Base-by-base conservation (phyloP, 2,113 vertebrate species). In the Zosterops japonicus region DNA sequence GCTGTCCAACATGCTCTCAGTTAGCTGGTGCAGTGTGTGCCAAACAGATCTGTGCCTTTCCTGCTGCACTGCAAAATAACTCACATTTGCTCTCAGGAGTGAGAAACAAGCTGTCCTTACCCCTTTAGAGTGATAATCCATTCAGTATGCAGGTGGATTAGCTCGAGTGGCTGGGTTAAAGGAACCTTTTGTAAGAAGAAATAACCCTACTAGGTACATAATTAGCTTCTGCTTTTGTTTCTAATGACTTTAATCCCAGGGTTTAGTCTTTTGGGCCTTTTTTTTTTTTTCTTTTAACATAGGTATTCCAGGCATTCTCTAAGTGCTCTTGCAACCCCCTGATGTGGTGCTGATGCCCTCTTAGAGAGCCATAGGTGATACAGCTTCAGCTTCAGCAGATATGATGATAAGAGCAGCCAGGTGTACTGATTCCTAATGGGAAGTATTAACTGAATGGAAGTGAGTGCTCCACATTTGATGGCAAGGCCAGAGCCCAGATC, bases 141-240 rank as follows among this genome's bases (percentile, higher is more conserved):
- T 65, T 83, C 70, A 83, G 49, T 39, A 29, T 70, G 55, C 41
- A 74, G 39, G 47, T 83, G 83, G 82, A 90, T 88, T 94, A 67
- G 42, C 86, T 92, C 8, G 23, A 86, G 47, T 42, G 55, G 22
- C 8, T 83, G 67, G 28, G 35, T 85, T 77, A 83, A 85, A 74
- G 57, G 68, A 76, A n/a, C n/a, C 55, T 91, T 72, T 42, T 74
- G 33, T 82, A 57, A 57, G 50, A 60, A 85, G 82, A 79, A 89
- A 64, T 72, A 86, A 90, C 50, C 18, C 12, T 49, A 31, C 17
- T 16, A 70, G 33, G 35, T 36, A 64, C 8, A 9, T 35, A 67
- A 87, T 92, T 88, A 83, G n/a, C 47, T 83, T 12, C 64, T 83
- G 41, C 57, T 85, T 93, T 83, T 86, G 67, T 83, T 95, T 94